phyloP scores from a whole-genome alignment of 1,140 invertebrate genomes.

The Bombus superbus region DNA sequence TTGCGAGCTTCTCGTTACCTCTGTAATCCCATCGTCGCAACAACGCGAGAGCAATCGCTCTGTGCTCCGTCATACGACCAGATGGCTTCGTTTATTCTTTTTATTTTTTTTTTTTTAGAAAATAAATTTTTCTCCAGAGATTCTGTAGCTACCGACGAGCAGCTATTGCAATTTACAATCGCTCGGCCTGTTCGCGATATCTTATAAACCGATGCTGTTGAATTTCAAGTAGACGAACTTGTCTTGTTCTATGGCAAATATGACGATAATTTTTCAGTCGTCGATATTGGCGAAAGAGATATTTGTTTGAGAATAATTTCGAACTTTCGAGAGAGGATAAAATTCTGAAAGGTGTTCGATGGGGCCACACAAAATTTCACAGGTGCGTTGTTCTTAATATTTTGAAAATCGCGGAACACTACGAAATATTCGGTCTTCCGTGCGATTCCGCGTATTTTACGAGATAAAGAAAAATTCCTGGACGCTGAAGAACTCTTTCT shows the following conservation, averaged over 20 bases:
- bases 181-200: too few relatives aligned
- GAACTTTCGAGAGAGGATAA: neutral
- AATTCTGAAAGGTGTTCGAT: neutral
- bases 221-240: too few relatives aligned
- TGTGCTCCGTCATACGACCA: neutral
- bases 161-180: neutral
- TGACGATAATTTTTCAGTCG: neutral
- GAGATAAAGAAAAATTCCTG: slow-evolving; percentile 32
- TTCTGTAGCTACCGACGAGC: neutral
- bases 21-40: slow-evolving; percentile 13
- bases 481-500: neutral
- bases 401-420: neutral
- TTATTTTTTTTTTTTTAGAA: neutral
- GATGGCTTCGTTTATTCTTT: neutral
- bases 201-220: too few relatives aligned
- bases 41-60: neutral
- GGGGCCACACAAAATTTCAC: neutral
- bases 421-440: neutral
- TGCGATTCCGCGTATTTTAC: neutral
- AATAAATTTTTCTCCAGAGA: neutral
- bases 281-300: neutral
- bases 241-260: too few relatives aligned
- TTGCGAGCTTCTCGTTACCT: neutral
- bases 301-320: neutral
- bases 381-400: neutral